Evolutionary conservation across 2,797 vertebrate genomes (phyloP).

Genomic region (Labroides dimidiatus): DNA sequence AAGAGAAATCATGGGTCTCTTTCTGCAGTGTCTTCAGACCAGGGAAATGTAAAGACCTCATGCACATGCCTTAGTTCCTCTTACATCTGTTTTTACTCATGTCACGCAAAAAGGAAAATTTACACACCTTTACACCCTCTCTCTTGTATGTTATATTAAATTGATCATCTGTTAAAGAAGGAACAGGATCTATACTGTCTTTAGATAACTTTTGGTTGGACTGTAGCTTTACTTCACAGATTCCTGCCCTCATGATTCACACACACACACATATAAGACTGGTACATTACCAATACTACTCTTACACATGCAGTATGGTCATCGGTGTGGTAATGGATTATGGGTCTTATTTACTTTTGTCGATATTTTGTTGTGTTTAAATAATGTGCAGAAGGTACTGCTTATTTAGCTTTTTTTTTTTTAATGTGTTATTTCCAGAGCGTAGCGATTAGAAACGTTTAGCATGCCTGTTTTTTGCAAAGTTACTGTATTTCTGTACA

Average conservation of each 20-base stretch:
- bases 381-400: slow-evolving; percentile 87
- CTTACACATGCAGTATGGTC: slow-evolving; percentile 74
- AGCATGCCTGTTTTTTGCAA: slow-evolving; percentile 87
- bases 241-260: slow-evolving; percentile 69
- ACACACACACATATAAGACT: slow-evolving; percentile 59
- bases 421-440: slow-evolving; percentile 68
- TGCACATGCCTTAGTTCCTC: slow-evolving; percentile 84
- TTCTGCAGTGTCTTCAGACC: slow-evolving; percentile 89
- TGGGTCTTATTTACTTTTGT: slow-evolving; percentile 76
- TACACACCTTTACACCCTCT: slow-evolving; percentile 49
- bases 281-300: slow-evolving; percentile 53
- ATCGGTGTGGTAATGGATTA: slow-evolving; percentile 68
- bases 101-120: slow-evolving; percentile 39
- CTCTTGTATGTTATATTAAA: slow-evolving; percentile 50
- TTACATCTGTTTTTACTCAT: slow-evolving; percentile 35
- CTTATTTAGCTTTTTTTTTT: slow-evolving; percentile 83
- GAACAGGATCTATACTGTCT: slow-evolving; percentile 45
- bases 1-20: slow-evolving; percentile 70
- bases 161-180: slow-evolving; percentile 30
- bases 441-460: slow-evolving; percentile 75
- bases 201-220: slow-evolving; percentile 67
- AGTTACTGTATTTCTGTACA: slow-evolving; percentile 82
- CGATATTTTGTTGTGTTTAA: slow-evolving; percentile 85
- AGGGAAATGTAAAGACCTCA: slow-evolving; percentile 82
- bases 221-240: slow-evolving; percentile 78